Evolutionary conservation across 2,888 invertebrate genomes (phyloP), one percentile per base, ranked within the genome.

Genomic region (Athalia cordata): DNA sequence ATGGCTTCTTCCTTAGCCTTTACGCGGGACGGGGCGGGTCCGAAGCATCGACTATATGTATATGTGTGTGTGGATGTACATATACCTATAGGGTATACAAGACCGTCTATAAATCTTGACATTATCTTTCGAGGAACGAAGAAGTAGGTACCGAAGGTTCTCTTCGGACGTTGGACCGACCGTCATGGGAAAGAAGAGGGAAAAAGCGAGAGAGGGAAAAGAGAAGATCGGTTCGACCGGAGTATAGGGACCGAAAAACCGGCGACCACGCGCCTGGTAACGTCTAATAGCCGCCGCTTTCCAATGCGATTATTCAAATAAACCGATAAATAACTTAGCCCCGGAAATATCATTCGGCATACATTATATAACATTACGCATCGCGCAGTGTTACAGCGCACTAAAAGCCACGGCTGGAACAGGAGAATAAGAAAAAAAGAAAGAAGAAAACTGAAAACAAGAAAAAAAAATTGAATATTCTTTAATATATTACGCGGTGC

Each of bases 221-320:
- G 55, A 11, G 55, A n/a, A 55, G 11, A n/a, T n/a, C 55, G 4
- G 9, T 9, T 11, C 55, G 55, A 9, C 7, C 1, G 6, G 55
- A 55, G 11, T 1, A n/a, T n/a, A 55, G 55, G 29, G 29, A 29
- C 29, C 55, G 55, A 11, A 55, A 61, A 7, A 11, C 13, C 5
- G 61, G 13, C 68, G 68, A 68, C 68, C 68, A 29, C 68, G 43
- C 43, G 43, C 13, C 45, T 47, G 11, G 8, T n/a, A 3, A 47
- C 11, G 45, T 72, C 70, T 72, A 72, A 72, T 72, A 72, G 70
- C 57, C 55, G 84, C 78, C 81, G 83, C 83, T 85, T 83, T 85
- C 86, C 83, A 83, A 85, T 83, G 83, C 85, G 84, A 86, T 86
- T 85, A 86, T 86, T 86, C 86, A 82, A 85, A 84, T 86, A 86